A percentile compares a stretch with the other conserved stretches of the same genome.
phyloP scores from a whole-genome alignment of 2,888 invertebrate genomes.

The Rotaria magnacalcarata region DNA sequence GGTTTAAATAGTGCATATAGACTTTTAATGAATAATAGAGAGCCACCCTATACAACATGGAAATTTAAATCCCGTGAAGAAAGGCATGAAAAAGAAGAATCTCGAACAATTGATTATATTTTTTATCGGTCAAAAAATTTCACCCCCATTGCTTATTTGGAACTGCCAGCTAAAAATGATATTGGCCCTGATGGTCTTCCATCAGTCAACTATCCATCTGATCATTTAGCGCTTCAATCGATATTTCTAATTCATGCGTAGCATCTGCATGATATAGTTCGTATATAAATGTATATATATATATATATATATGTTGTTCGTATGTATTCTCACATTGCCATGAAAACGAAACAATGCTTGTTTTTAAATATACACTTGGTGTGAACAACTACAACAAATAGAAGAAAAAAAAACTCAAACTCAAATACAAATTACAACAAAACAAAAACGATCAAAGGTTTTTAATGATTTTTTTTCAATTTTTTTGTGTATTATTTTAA shows the following conservation, averaged over 20 bases:
- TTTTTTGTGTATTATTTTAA: slow-evolving; percentile 7
- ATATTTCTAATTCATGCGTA: slow-evolving; percentile 48
- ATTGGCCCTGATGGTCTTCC: slow-evolving; percentile 69
- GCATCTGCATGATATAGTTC: neutral
- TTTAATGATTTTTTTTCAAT: neutral
- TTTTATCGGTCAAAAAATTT: slow-evolving; percentile 66
- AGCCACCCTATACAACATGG: slow-evolving; percentile 74
- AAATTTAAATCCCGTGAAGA: slow-evolving; percentile 65
- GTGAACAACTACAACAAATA: neutral
- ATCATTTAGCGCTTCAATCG: slow-evolving; percentile 69
- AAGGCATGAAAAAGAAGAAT: slow-evolving; percentile 67
- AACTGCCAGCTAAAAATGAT: slow-evolving; percentile 67
- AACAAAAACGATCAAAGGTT: neutral
- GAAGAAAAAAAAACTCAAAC: neutral
- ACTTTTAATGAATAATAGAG: slow-evolving; percentile 52
- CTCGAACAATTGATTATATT: slow-evolving; percentile 71
- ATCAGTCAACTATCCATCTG: slow-evolving; percentile 70
- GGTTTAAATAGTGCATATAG: neutral
- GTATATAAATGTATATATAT: neutral
- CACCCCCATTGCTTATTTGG: slow-evolving; percentile 64
- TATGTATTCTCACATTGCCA: neutral
- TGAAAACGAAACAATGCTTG: neutral
- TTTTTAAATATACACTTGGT: neutral
- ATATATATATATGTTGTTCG: neutral
- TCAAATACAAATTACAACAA: neutral